Evolutionary conservation across 2,797 vertebrate species (phyloP).

Genomic region (Hipposideros larvatus): DNA sequence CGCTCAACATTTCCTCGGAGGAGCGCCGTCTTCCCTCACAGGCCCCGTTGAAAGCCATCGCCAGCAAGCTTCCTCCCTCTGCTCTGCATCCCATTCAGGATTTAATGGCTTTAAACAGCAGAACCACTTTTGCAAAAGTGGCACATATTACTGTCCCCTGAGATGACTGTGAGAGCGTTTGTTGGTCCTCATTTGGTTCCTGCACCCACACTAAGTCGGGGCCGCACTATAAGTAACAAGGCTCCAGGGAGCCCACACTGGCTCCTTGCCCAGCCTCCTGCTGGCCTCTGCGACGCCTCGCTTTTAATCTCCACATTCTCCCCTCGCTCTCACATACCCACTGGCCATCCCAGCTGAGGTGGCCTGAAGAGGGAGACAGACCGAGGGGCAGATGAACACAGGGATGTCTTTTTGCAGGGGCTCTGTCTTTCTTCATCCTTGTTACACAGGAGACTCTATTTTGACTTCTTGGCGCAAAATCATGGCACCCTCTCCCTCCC

Average conservation of each 20-base stretch:
- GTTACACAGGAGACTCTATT: background rate
- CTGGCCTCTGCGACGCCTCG: background rate
- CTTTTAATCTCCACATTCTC: fast-evolving
- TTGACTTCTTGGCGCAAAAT: background rate
- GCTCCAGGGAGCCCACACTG: background rate
- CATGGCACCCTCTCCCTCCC: fast-evolving
- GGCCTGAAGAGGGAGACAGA: background rate
- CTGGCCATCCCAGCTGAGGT: background rate
- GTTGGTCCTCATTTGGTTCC: background rate
- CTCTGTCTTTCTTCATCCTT: background rate
- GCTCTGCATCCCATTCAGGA: background rate
- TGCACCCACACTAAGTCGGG: background rate
- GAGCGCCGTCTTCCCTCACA: background rate
- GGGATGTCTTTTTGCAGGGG: background rate
- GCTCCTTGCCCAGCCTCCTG: too few species aligned
- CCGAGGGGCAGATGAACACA: fast-evolving
- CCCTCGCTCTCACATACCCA: background rate
- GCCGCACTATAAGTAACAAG: background rate
- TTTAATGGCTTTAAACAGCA: background rate
- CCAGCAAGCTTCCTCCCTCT: background rate
- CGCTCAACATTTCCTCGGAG: too few species aligned
- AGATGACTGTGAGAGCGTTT: background rate
- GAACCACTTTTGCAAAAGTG: background rate
- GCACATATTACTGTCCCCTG: fast-evolving
- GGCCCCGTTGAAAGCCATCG: fast-evolving